phyloP scores from a whole-genome alignment of 2,113 vertebrate species.

The Chloropsis cyanopogon region DNA sequence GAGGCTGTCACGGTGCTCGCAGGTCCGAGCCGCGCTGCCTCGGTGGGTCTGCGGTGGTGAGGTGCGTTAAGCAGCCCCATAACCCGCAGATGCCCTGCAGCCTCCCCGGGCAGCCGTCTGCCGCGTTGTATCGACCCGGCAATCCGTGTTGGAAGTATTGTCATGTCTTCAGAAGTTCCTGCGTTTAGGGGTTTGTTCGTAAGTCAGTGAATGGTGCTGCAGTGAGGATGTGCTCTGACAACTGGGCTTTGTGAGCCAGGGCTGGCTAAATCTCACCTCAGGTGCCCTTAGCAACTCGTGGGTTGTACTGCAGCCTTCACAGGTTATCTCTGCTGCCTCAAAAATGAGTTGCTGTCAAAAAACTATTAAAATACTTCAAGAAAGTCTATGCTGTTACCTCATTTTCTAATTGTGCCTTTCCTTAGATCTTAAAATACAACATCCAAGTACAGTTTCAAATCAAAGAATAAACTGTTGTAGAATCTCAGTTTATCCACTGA shows the following conservation, averaged over 20 bases:
- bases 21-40: background rate
- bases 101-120: background rate
- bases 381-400: accelerated
- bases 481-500: background rate
- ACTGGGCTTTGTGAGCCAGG: background rate
- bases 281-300: background rate
- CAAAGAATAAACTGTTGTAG: background rate
- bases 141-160: background rate
- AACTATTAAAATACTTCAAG: background rate
- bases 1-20: background rate
- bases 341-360: background rate
- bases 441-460: background rate
- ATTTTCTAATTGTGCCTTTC: background rate
- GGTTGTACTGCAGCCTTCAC: background rate
- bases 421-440: background rate
- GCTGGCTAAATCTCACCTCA: background rate
- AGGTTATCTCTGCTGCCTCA: background rate
- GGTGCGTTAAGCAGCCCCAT: background rate
- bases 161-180: background rate
- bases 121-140: background rate
- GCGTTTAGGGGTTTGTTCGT: background rate
- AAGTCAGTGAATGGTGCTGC: background rate
- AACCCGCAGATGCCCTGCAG: no score
- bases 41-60: background rate
- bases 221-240: background rate